Conservation (phyloP, 2,113 vertebrate species). For the Psettodes erumei region DNA sequence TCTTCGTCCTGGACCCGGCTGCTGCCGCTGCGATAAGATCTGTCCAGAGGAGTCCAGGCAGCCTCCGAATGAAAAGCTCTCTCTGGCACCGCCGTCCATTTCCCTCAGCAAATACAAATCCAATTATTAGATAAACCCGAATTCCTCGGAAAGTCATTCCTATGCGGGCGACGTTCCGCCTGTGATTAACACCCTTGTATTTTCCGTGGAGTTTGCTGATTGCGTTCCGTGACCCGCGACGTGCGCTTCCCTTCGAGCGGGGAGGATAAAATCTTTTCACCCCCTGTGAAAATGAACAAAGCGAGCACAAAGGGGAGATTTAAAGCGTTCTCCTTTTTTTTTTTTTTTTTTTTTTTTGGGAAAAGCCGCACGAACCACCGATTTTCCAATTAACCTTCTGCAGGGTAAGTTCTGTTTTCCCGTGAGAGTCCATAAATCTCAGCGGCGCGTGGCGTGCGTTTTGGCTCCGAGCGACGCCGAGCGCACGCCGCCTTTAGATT, state of each 20-base stretch:
- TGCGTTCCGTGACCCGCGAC: constrained; percentile 59
- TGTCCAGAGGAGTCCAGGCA: constrained; percentile 42
- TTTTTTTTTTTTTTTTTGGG: too few species aligned
- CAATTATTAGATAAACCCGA: constrained; percentile 73
- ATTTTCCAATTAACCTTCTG: constrained; percentile 73
- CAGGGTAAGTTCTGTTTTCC: constrained; percentile 16
- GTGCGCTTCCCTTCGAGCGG: constrained; percentile 40
- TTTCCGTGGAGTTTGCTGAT: constrained; percentile 50
- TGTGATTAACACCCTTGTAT: constrained; percentile 61
- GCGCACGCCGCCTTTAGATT: constrained; percentile 33
- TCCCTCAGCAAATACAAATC: constrained; percentile 71
- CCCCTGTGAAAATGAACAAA: constrained; percentile 63
- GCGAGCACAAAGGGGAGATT: constrained; percentile 45
- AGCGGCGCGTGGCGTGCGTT: neutral
- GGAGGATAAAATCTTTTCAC: constrained; percentile 60
- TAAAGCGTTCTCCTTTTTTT: constrained; percentile 22
- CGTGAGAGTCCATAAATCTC: constrained; percentile 7
- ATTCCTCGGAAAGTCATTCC: constrained; percentile 43
- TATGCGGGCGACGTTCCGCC: constrained; percentile 47
- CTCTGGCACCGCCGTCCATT: constrained; percentile 1
- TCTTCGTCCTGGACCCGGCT: constrained; percentile 43
- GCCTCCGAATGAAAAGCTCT: constrained; percentile 40
- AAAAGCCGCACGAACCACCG: constrained; percentile 31
- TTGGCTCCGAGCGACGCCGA: constrained; percentile 7
- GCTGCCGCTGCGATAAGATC: constrained; percentile 56